phyloP scores from a whole-genome alignment of 2,888 invertebrate genomes.

The Stegophylla sp. region DNA sequence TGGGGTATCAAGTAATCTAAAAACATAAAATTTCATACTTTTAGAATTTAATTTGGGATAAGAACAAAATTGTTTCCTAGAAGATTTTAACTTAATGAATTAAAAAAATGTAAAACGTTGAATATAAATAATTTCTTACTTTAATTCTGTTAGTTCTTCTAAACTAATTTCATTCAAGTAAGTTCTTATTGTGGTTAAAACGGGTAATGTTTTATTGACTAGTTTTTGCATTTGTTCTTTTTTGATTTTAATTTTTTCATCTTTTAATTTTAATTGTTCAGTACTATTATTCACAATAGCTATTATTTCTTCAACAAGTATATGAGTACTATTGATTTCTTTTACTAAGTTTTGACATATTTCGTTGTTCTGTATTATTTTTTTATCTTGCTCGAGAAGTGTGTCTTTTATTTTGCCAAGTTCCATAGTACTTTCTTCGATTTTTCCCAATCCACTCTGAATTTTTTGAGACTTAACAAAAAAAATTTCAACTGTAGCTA shows the following conservation, averaged over 20 bases:
- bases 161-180: slow-evolving; percentile 20
- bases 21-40: neutral
- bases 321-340: slow-evolving; percentile 27
- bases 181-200: slow-evolving; percentile 24
- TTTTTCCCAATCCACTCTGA: slow-evolving; percentile 31
- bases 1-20: slow-evolving; percentile 55
- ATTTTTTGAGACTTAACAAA: slow-evolving; percentile 31
- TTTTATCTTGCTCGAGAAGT: slow-evolving; percentile 15
- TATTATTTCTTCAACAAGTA: slow-evolving; percentile 32
- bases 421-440: slow-evolving; percentile 27
- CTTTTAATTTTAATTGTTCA: slow-evolving; percentile 15
- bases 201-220: slow-evolving; percentile 11
- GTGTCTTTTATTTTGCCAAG: slow-evolving; percentile 1
- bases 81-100: too few relatives aligned
- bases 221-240: slow-evolving; percentile 23
- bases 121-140: neutral
- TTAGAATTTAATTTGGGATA: neutral
- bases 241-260: slow-evolving; percentile 15
- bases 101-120: neutral
- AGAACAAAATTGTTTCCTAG: too few relatives aligned
- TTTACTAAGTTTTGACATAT: neutral
- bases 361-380: slow-evolving; percentile 20
- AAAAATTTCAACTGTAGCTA: neutral
- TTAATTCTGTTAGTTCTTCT: slow-evolving; percentile 37
- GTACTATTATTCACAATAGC: slow-evolving; percentile 6